Base-by-base conservation (phyloP, 2,797 vertebrate species). In the Xenentodon cancila region DNA sequence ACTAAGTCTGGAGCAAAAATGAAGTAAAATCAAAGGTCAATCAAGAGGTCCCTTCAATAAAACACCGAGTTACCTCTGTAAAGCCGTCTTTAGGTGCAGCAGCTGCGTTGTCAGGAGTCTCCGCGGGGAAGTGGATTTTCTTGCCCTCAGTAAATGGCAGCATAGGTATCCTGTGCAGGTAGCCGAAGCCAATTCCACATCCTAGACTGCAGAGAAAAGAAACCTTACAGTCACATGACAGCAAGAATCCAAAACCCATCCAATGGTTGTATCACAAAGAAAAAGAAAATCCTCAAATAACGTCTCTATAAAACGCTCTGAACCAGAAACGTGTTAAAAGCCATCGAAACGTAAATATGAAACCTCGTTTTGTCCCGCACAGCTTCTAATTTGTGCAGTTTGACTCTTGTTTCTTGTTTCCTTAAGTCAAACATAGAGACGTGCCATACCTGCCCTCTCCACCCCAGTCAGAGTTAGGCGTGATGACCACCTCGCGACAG, bases 91-190 rank as follows among this genome's bases (percentile, higher is more conserved):
- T 96, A 53, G 95, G 87, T 7, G 94, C 90, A 76, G 90, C 87
- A 49, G 89, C 63, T 12, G 93, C 81, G 25, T 25, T 37, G 52
- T 94, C 81, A 47, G 86, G 84, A 82, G 89, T 78, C 53, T 93
- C 93, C 56, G 92, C 88, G 0, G 95, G 92, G 65, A 96, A 92
- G 84, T 91, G 91, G 68, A 94, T 94, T 69, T 94, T 96, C 91
- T 95, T 96, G 72, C 93, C 94, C 64, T 96, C 93, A 87, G 92
- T 91, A 83, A 94, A 95, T 0, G 94, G 94, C 15, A 93, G 92
- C 1, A 94, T 98, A 51, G 98, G 98, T 92, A 99, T 98, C 92
- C 98, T 95, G 87, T 99, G 97, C 82, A 99, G 93, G 92, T 99
- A 99, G 58, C 97, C 97, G 27, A 96, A 98, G 13, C 97, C 98